Conservation (phyloP, 2,888 invertebrate genomes). For the Panzeria rudis region DNA sequence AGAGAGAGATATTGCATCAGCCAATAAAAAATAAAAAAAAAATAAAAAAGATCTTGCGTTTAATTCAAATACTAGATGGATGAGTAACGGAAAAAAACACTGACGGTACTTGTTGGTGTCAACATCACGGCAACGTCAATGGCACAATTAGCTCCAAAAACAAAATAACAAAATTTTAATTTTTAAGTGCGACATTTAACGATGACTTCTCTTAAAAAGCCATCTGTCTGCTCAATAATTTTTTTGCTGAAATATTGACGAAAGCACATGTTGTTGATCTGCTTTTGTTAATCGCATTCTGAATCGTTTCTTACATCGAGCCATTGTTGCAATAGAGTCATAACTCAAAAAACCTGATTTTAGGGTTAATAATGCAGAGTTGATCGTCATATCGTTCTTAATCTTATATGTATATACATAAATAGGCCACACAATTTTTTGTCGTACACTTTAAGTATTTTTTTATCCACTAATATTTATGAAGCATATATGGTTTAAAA, state of each 20-base stretch:
- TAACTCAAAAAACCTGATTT: too few relatives aligned
- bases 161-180: constrained; percentile 20
- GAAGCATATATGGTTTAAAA: too few relatives aligned
- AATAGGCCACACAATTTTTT: too few relatives aligned
- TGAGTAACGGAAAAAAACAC: constrained; percentile 9
- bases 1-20: constrained; percentile 55
- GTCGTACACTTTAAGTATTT: too few relatives aligned
- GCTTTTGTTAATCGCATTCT: background rate
- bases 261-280: constrained; percentile 25
- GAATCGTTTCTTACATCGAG: background rate
- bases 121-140: constrained; percentile 50
- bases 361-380: too few relatives aligned
- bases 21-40: constrained; percentile 16
- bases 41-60: background rate
- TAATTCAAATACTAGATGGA: constrained; percentile 28
- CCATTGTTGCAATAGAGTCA: too few relatives aligned
- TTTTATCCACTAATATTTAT: too few relatives aligned
- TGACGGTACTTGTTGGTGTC: constrained; percentile 59
- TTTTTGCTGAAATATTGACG: background rate
- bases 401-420: too few relatives aligned
- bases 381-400: too few relatives aligned
- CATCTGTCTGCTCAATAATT: constrained; percentile 23
- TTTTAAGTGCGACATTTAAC: constrained; percentile 33
- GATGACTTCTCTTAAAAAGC: constrained; percentile 7
- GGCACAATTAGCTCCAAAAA: constrained; percentile 29